These are phyloP conservation scores for Hydropsyche betteni DNA, from an alignment of 2,888 invertebrate genomes.

Conservation along the genomic window DNA sequence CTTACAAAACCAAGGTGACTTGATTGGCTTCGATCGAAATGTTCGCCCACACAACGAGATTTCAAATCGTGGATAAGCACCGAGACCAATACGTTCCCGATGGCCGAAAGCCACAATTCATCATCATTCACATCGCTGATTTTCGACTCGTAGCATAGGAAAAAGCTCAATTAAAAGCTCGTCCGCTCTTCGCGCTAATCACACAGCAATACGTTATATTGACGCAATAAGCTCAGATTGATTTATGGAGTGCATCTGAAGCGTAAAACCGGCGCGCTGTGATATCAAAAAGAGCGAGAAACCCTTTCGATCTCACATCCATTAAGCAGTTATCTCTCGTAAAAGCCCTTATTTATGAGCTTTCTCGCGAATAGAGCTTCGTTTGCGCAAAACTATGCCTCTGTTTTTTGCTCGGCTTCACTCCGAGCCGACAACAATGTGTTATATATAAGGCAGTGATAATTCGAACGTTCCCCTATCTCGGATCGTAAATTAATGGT, in stretches of 20 bases:
- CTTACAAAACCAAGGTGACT: constrained; percentile 30
- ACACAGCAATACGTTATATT: no score
- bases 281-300: constrained; percentile 3
- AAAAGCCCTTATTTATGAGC: constrained; percentile 4
- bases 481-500: constrained; percentile 3
- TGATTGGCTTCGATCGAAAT: constrained; percentile 28
- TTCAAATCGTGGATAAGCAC: constrained; percentile 9
- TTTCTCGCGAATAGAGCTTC: not conserved
- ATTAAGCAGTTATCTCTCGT: constrained; percentile 9
- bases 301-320: not conserved
- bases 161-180: no score
- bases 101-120: constrained; percentile 2
- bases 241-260: no score
- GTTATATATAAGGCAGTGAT: no score
- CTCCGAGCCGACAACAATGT: not conserved
- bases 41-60: constrained; percentile 25
- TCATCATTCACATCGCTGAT: not conserved
- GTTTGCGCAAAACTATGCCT: not conserved
- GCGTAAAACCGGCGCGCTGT: not conserved
- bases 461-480: not conserved
- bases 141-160: no score
- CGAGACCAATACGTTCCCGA: not conserved
- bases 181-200: no score
- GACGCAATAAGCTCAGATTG: no score
- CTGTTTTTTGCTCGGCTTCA: not conserved